phyloP scores from a whole-genome alignment of 2,888 invertebrate species.

The Cataglyphis albicans region DNA sequence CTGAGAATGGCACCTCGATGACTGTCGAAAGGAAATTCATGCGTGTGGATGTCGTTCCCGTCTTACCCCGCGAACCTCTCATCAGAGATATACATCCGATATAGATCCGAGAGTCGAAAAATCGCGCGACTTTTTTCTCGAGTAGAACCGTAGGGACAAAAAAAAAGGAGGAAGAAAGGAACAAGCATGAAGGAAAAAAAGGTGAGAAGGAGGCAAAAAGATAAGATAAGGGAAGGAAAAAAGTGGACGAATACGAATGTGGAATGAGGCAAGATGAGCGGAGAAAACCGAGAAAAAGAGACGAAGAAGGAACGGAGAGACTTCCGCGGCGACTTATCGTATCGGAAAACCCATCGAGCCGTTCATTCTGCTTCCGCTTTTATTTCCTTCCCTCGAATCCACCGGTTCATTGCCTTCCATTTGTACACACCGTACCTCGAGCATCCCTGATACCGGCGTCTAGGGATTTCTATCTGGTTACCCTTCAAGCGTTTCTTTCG shows the following conservation, averaged over 20 bases:
- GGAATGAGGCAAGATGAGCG: conserved; percentile 27
- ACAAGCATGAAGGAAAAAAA: neutral
- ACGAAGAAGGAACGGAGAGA: conserved; percentile 69
- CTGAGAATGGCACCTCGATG: conserved; percentile 68
- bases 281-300: conserved; percentile 45
- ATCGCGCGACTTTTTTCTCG: conserved; percentile 38
- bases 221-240: conserved; percentile 8
- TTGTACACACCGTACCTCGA: conserved; percentile 77
- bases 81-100: neutral
- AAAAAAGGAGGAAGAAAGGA: neutral
- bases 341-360: conserved; percentile 82
- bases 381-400: conserved; percentile 80
- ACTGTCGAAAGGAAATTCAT: conserved; percentile 55
- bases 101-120: conserved; percentile 55
- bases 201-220: conserved; percentile 20
- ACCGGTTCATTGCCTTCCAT: conserved; percentile 81
- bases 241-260: conserved; percentile 17
- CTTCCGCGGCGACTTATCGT: conserved; percentile 79
- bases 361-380: conserved; percentile 83
- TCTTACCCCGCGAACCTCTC: conserved; percentile 33
- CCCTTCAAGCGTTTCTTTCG: conserved; percentile 65
- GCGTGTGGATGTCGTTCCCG: conserved; percentile 55
- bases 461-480: conserved; percentile 66
- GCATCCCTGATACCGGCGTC: conserved; percentile 55
- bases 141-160: conserved; percentile 11